These are phyloP conservation scores for Podargus strigoides DNA, from an alignment of 2,797 vertebrate species.

Conservation along the genomic window DNA sequence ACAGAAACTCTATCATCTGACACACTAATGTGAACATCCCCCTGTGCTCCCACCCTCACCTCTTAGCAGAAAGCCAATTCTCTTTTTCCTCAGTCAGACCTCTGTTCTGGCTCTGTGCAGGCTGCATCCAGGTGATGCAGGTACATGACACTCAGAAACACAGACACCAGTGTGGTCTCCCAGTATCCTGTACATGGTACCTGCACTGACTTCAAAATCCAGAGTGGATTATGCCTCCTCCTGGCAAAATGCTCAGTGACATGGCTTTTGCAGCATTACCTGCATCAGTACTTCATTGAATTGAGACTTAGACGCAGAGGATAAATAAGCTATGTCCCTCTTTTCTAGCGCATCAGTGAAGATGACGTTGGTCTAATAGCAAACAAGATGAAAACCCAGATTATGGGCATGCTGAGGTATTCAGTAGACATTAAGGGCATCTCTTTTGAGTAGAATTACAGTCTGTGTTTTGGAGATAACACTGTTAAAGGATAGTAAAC, in stretches of 20 bases:
- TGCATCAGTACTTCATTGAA: not conserved
- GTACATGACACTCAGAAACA: fast-evolving
- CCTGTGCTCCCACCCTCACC: not conserved
- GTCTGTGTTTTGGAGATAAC: not conserved
- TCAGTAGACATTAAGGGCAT: not conserved
- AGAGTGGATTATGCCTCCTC: not conserved
- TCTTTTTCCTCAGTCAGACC: not conserved
- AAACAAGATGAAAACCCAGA: not conserved
- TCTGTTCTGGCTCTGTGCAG: not conserved
- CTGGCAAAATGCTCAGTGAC: not conserved
- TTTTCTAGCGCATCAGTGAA: not conserved
- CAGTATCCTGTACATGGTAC: not conserved
- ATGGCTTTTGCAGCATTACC: not conserved
- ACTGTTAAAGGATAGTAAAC: not conserved
- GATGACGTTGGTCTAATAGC: not conserved
- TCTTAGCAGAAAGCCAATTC: not conserved
- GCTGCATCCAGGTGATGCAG: not conserved
- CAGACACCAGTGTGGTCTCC: fast-evolving
- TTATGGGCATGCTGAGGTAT: not conserved
- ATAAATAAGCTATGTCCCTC: not conserved
- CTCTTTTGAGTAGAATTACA: not conserved
- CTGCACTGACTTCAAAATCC: not conserved
- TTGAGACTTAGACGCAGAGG: not conserved
- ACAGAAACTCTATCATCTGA: not conserved
- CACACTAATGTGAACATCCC: not conserved